Evolutionary conservation across 1,140 invertebrate genomes (phyloP).

Genomic region (Caenorhabditis latens): DNA sequence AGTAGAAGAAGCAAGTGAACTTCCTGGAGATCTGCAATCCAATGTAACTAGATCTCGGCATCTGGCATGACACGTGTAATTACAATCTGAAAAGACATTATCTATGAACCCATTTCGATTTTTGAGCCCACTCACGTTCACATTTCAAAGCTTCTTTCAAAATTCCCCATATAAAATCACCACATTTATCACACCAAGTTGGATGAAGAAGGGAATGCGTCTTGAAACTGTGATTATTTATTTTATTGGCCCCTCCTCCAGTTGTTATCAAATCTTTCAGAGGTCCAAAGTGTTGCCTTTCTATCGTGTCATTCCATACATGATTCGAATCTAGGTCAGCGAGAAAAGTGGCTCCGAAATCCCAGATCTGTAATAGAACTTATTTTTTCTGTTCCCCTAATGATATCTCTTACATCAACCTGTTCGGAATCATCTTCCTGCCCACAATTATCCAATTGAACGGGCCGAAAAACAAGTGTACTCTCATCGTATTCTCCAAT

Average conservation of each 20-base stretch:
- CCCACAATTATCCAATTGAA: background rate
- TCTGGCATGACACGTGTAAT: conserved; percentile 80
- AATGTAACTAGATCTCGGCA: conserved; percentile 80
- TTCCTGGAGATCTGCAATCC: conserved; percentile 77
- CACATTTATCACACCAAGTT: conserved; percentile 81
- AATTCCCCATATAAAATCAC: conserved; percentile 80
- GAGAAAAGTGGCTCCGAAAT: conserved; percentile 55
- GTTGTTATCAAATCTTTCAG: conserved; percentile 66
- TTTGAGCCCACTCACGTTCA: conserved; percentile 72
- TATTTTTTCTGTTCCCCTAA: background rate
- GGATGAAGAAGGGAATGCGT: conserved; percentile 73
- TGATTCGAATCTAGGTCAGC: conserved; percentile 61
- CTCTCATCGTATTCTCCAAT: conserved; percentile 50
- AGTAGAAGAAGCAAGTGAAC: conserved; percentile 43
- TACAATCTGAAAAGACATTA: conserved; percentile 78
- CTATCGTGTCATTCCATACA: conserved; percentile 66
- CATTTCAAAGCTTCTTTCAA: conserved; percentile 79
- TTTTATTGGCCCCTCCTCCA: conserved; percentile 58
- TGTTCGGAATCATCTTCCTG: conserved; percentile 21
- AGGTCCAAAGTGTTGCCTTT: conserved; percentile 68
- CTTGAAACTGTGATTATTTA: conserved; percentile 61
- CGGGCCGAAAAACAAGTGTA: conserved; percentile 18
- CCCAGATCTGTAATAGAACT: conserved; percentile 50
- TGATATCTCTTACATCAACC: background rate
- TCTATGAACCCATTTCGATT: conserved; percentile 24